phyloP scores from a whole-genome alignment of 2,888 invertebrate genomes.

The Chamaedrilus cognettii region DNA sequence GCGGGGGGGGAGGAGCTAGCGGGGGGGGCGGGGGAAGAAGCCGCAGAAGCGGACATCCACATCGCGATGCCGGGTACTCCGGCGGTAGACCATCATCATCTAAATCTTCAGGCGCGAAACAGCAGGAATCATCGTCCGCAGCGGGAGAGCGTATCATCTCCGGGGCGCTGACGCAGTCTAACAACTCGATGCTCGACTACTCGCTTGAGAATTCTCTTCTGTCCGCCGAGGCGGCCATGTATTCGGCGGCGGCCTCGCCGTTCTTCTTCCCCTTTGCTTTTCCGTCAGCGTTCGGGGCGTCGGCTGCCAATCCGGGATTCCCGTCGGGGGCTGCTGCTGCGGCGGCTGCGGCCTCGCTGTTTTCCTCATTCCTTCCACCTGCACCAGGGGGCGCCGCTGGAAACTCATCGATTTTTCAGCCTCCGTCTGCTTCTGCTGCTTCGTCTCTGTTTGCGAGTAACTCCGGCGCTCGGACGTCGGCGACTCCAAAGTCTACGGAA shows the following conservation, averaged over 20 bases:
- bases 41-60: not conserved
- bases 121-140: too few species aligned
- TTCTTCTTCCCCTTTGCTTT: constrained; percentile 32
- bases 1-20: too few species aligned
- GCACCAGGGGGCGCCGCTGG: too few species aligned
- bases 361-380: constrained; percentile 7
- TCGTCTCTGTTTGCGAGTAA: constrained; percentile 6
- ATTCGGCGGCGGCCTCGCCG: constrained; percentile 20
- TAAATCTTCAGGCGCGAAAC: too few species aligned
- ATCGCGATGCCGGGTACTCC: not conserved
- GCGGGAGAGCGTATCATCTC: not conserved
- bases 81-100: too few species aligned
- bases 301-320: not conserved
- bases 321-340: constrained; percentile 9
- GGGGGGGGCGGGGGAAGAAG: not conserved
- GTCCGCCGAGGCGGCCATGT: constrained; percentile 17
- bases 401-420: not conserved
- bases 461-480: not conserved
- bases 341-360: constrained; percentile 15
- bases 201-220: constrained; percentile 20
- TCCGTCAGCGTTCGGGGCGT: not conserved
- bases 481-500: not conserved
- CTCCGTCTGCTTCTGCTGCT: too few species aligned
- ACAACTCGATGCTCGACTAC: constrained; percentile 7
- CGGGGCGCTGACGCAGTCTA: not conserved